Evolutionary conservation across 2,113 vertebrate species (phyloP), one percentile per base, ranked within the genome.

Genomic region (Pachyramphus minor): DNA sequence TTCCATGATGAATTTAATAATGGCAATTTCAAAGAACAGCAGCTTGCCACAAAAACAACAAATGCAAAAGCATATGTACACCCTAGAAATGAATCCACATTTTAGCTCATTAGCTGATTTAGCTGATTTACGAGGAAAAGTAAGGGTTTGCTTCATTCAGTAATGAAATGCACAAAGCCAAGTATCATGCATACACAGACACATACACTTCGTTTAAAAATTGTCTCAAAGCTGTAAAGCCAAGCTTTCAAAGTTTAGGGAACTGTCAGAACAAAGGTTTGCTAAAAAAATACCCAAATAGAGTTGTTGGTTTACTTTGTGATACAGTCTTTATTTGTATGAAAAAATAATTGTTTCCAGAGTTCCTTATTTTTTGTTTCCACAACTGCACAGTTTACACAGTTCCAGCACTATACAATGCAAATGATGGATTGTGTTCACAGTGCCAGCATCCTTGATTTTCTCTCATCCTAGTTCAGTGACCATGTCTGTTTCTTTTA

Each of bases 301-400:
- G 30, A 81, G 25, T 8, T 76, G 27, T 37, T 79, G 45, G 31
- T 82, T 89, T 91, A 68, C 23, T 82, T 89, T 77, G 49, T 62
- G 67, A 53, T 62, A 66, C 25, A 69, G n/a, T 44, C 53, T 83
- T 81, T 75, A 87, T 76, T 72, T 84, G 11, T 22, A 87, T 35
- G 31, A 87, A 91, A 74, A 89, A 81, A 85, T 27, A 90, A 84
- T 92, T 78, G 7, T 82, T 94, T 89, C 84, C 84, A 94, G 90
- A 90, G 30, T 60, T 82, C 24, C 8, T 2, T 27, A 55, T 71
- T 68, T 22, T 50, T 59, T 20, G 16, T 73, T 75, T 14, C 39
- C 44, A 56, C 24, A 55, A 31, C 41, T 64, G 22, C 21, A n/a
- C 30, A 76, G 25, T 83, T 88, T 55, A 59, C 53, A 52, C 39